A percentile compares a stretch with the other conserved stretches of the same genome.
Conservation (phyloP, 92 coral and sea anemone genomes). For the Hydrozoanthus gracilis region DNA sequence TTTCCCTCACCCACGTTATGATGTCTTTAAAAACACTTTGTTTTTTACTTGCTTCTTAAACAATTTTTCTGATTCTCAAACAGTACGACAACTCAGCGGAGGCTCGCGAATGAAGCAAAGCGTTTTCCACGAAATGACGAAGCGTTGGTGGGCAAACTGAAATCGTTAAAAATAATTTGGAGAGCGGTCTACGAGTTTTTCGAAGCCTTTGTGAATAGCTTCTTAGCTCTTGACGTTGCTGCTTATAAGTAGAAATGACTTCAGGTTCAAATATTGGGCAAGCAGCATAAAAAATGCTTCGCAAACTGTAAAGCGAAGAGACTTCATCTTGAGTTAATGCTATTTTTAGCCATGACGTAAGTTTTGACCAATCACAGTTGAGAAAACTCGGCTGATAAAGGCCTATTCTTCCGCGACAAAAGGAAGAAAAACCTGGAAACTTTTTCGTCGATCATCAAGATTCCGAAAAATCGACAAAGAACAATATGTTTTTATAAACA, state of each 20-base stretch:
- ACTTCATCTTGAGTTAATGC: slow-evolving; percentile 38
- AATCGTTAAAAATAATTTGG: background rate
- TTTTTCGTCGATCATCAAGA: too few relatives aligned
- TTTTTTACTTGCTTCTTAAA: background rate
- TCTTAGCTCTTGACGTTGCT: slow-evolving; percentile 19
- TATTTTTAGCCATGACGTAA: slow-evolving; percentile 45
- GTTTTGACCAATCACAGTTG: slow-evolving; percentile 40
- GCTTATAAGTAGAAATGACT: slow-evolving; percentile 48
- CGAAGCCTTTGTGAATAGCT: slow-evolving; percentile 18
- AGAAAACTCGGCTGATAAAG: slow-evolving; percentile 25
- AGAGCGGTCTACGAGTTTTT: background rate
- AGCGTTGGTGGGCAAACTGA: slow-evolving; percentile 11
- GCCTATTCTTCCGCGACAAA: slow-evolving; percentile 12
- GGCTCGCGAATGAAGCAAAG: background rate
- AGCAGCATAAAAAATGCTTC: slow-evolving; percentile 11
- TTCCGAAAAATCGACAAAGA: too few relatives aligned
- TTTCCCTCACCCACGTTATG: background rate
- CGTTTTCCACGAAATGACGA: slow-evolving; percentile 20
- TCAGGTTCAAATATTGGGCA: slow-evolving; percentile 40
- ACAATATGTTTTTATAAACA: background rate
- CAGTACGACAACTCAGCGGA: background rate
- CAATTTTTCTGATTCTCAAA: background rate
- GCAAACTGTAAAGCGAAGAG: background rate
- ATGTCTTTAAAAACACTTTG: slow-evolving; percentile 8
- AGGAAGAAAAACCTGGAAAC: background rate